These are phyloP conservation scores for Balanococcus diminutus DNA, from an alignment of 2,888 invertebrate species.

Conservation along the genomic window DNA sequence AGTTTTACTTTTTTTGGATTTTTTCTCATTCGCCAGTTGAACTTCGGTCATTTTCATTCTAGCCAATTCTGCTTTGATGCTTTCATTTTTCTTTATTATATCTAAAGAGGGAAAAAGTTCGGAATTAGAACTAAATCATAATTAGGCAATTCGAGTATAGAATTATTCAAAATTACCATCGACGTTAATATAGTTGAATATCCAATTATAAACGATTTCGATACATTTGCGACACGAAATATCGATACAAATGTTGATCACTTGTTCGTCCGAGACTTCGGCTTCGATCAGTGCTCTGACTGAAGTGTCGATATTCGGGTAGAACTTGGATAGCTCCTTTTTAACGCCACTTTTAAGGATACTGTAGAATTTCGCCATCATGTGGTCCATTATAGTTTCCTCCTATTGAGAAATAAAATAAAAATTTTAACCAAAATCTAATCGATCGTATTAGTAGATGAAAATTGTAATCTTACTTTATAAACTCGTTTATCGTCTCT, in stretches of 20 bases:
- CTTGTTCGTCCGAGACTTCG: conserved; percentile 1
- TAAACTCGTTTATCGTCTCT: background rate
- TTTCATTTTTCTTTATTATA: conserved; percentile 34
- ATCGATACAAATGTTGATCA: conserved; percentile 45
- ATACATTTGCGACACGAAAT: conserved; percentile 46
- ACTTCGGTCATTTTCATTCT: conserved; percentile 26
- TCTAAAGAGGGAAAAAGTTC: background rate
- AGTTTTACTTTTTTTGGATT: conserved; percentile 8
- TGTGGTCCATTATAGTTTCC: conserved; percentile 3
- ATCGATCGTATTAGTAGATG: background rate
- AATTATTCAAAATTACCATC: no score
- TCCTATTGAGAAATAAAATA: background rate
- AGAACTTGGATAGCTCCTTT: conserved; percentile 29
- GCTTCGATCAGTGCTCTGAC: conserved; percentile 37
- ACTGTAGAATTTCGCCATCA: conserved; percentile 27
- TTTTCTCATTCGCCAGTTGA: background rate
- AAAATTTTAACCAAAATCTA: background rate
- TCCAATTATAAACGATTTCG: conserved; percentile 50
- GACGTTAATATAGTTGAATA: conserved; percentile 50
- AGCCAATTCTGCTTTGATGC: background rate
- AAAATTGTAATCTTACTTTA: background rate
- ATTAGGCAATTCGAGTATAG: background rate
- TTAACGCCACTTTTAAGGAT: conserved; percentile 24
- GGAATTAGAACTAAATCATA: background rate
- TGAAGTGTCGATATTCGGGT: background rate